Evolutionary conservation across 2,113 vertebrate species (phyloP), one percentile per base, ranked within the genome.

Genomic region (Vidua macroura): DNA sequence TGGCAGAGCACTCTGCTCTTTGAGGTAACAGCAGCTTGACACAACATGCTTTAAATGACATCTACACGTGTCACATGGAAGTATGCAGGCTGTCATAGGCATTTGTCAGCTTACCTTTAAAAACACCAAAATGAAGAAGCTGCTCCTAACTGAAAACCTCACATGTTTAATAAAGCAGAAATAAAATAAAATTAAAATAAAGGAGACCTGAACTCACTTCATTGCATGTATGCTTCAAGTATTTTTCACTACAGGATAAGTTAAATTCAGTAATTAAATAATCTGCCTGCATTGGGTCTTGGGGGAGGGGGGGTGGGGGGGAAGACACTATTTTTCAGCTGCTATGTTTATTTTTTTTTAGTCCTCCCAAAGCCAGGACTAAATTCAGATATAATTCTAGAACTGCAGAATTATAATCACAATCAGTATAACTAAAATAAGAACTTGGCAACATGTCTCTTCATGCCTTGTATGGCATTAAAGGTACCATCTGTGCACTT

Each of bases 391-490:
- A 79, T 31, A 59, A 56, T 56, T 95, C 88, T 78, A 88, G 91
- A 95, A 86, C 52, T 75, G 49, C 60, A 84, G 69, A 88, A 84
- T 72, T 89, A 72, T 17, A 94, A 67, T 58, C 88, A 90, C 73
- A 59, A 93, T 58, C 53, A 58, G 28, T 84, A 86, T 56, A 96
- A 91, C 73, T 94, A 86, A 86, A 96, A 92, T 81, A 93, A 91
- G 68, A 92, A 92, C 69, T 84, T 94, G 86, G 88, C 92, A 96
- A 86, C 44, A 30, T 41, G 31, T 84, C 86, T 92, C 80, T 72
- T 92, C 81, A 64, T 94, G 91, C 80, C 83, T 94, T 92, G 60
- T 89, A 82, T 68, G 91, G 86, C 73, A 91, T 75, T 92, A 88
- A 92, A 89, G 88, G 72, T 91, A 92, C 91, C 91, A 93, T 86